Conservation (phyloP, 2,888 invertebrate species). For the Linyphia triangularis region DNA sequence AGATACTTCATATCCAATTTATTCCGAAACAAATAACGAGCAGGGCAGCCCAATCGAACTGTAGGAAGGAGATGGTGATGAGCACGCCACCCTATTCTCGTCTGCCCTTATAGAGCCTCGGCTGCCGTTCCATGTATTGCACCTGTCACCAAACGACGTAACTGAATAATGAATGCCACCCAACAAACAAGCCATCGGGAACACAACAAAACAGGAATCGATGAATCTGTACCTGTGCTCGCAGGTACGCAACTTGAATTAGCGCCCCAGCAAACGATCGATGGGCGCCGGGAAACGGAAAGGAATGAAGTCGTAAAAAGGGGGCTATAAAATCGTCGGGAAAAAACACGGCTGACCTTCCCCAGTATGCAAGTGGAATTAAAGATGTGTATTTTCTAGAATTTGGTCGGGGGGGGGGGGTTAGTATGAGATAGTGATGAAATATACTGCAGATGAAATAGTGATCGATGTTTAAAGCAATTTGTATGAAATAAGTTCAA, state of each 20-base stretch:
- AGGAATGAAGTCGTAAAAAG: constrained; percentile 34
- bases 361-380: not conserved
- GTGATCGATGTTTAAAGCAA: too few species aligned
- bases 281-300: not conserved
- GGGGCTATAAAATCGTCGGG: constrained; percentile 27
- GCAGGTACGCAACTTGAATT: not conserved
- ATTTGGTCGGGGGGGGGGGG: not conserved
- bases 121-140: not conserved
- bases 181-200: constrained; percentile 47
- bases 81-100: not conserved
- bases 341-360: constrained; percentile 7
- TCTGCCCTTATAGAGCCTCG: not conserved
- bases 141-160: constrained; percentile 20
- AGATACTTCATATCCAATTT: too few species aligned
- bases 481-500: too few species aligned
- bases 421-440: not conserved
- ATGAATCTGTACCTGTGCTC: constrained; percentile 46
- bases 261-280: not conserved
- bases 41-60: not conserved
- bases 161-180: constrained; percentile 48
- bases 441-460: too few species aligned
- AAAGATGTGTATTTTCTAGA: not conserved
- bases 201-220: constrained; percentile 5
- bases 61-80: too few species aligned
- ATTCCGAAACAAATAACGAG: too few species aligned